These are phyloP conservation scores for Heliothis virescens DNA, from an alignment of 1,140 invertebrate species.

Conservation along the genomic window DNA sequence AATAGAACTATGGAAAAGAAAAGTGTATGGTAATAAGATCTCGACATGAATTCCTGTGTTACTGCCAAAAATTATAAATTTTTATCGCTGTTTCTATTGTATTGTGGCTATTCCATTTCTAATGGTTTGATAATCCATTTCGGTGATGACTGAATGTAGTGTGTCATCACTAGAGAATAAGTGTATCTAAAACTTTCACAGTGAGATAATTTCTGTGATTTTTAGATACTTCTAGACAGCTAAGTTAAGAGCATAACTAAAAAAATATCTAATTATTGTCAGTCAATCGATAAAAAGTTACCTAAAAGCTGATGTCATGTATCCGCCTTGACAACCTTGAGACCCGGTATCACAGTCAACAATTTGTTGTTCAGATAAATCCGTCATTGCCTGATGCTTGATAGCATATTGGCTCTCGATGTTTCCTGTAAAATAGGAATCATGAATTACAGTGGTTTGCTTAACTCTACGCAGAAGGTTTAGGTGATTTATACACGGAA, in stretches of 20 bases:
- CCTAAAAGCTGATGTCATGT: conserved; percentile 1
- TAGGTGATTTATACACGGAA: no score
- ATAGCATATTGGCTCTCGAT: conserved; percentile 32
- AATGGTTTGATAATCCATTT: no score
- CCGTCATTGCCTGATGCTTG: not conserved
- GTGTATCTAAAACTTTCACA: no score
- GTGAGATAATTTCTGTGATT: not conserved
- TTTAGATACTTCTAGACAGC: not conserved
- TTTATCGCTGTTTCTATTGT: no score
- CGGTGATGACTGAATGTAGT: no score
- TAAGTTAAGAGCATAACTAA: not conserved
- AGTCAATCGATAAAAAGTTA: not conserved
- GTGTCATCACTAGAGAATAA: no score
- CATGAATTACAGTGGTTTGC: not conserved
- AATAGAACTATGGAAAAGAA: not conserved
- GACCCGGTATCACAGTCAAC: not conserved
- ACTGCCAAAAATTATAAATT: no score
- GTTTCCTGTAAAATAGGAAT: not conserved
- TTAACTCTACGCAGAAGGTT: no score
- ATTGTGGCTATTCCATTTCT: no score
- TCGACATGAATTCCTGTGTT: no score
- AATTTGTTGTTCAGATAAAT: conserved; percentile 34
- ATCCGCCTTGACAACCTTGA: not conserved
- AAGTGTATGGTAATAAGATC: not conserved
- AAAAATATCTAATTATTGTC: no score